A percentile compares a stretch with the other conserved stretches of the same genome.
Evolutionary conservation across 2,888 invertebrate genomes (phyloP).

Genomic region (Anagyrus pseudococci): DNA sequence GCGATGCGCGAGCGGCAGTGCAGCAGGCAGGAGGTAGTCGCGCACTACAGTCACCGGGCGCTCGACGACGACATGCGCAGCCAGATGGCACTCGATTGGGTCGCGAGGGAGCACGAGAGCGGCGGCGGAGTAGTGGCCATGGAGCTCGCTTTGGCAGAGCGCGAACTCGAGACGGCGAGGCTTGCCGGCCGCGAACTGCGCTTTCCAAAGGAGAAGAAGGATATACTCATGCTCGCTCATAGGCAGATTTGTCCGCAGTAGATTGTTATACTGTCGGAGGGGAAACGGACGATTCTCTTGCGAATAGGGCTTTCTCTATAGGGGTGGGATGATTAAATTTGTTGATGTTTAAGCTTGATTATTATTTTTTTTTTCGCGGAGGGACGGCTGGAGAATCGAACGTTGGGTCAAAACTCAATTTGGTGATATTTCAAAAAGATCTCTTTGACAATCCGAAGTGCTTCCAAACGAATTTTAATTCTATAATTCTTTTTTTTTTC

Average conservation of each 20-base stretch:
- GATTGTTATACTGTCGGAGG: too few relatives aligned
- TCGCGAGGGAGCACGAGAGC: slow-evolving; percentile 78
- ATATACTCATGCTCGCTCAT: slow-evolving; percentile 88
- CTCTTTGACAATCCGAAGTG: slow-evolving; percentile 24
- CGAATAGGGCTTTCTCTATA: not conserved
- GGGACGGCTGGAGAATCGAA: slow-evolving; percentile 7
- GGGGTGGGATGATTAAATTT: too few relatives aligned
- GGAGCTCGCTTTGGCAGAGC: slow-evolving; percentile 84
- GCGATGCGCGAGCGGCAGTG: slow-evolving; percentile 96
- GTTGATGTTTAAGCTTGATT: too few relatives aligned
- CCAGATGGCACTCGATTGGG: slow-evolving; percentile 96
- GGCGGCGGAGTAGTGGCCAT: slow-evolving; percentile 72
- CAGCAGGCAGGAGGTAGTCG: slow-evolving; percentile 90
- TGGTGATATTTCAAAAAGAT: slow-evolving; percentile 26
- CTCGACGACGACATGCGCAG: slow-evolving; percentile 95
- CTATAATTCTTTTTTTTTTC: slow-evolving; percentile 17
- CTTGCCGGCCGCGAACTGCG: slow-evolving; percentile 89
- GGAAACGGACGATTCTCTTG: slow-evolving; percentile 2
- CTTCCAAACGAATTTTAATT: slow-evolving; percentile 12
- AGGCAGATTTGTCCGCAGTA: slow-evolving; percentile 72
- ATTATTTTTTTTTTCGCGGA: too few relatives aligned
- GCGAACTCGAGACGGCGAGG: slow-evolving; percentile 84
- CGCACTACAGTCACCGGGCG: slow-evolving; percentile 91
- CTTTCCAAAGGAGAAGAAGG: slow-evolving; percentile 95
- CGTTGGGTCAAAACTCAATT: slow-evolving; percentile 5